phyloP scores from a whole-genome alignment of 1,140 invertebrate species.

The Coptotermes formosanus region DNA sequence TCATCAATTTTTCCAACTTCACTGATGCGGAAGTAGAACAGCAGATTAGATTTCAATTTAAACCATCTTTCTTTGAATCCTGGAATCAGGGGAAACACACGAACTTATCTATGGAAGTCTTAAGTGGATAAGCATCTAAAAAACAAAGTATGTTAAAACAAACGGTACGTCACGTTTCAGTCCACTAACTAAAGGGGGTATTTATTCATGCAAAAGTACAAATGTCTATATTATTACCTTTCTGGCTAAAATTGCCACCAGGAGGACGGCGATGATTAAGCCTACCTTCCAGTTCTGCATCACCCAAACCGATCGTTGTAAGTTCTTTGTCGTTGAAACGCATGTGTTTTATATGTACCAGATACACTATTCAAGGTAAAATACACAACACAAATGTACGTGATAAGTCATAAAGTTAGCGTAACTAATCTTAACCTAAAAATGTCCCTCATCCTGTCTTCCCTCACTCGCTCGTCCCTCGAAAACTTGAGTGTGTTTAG shows the following conservation, averaged over 20 bases:
- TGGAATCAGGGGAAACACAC: slow-evolving; percentile 41
- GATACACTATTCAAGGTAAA: too few relatives aligned
- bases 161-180: background rate
- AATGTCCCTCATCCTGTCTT: too few relatives aligned
- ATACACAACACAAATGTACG: too few relatives aligned
- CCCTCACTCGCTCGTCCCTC: too few relatives aligned
- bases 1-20: slow-evolving; percentile 64
- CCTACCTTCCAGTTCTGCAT: slow-evolving; percentile 25
- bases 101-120: background rate
- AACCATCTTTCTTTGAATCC: slow-evolving; percentile 72
- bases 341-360: slow-evolving; percentile 5
- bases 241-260: slow-evolving; percentile 40
- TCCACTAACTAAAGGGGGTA: background rate
- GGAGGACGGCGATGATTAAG: slow-evolving; percentile 34
- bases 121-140: background rate
- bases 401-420: too few relatives aligned
- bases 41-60: slow-evolving; percentile 64
- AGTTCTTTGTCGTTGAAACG: slow-evolving; percentile 30
- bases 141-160: background rate
- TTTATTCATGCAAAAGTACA: background rate
- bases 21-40: slow-evolving; percentile 72
- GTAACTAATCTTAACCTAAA: too few relatives aligned
- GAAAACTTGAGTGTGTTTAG: too few relatives aligned
- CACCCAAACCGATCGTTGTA: slow-evolving; percentile 1
- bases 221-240: slow-evolving; percentile 28